These are phyloP conservation scores for Phyllostomus discolor DNA, from an alignment of 2,113 vertebrate genomes.

Conservation along the genomic window DNA sequence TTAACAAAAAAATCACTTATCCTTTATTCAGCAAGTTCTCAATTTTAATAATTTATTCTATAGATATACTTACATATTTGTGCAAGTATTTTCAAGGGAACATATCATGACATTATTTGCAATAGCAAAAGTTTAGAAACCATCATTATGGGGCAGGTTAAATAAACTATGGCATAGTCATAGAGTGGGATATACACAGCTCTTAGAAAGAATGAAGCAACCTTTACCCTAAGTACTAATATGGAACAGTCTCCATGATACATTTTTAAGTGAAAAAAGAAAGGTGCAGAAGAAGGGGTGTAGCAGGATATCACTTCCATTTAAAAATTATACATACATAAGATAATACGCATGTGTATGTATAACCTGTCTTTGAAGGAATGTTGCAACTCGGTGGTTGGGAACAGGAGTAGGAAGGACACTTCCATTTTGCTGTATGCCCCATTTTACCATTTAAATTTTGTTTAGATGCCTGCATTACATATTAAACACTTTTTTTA, in stretches of 20 bases:
- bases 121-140: not conserved
- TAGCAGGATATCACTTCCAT: not conserved
- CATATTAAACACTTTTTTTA: not conserved
- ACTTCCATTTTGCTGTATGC: not conserved
- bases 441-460: not conserved
- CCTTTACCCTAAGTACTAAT: not conserved
- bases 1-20: constrained; percentile 19
- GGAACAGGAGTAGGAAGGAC: not conserved
- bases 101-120: not conserved
- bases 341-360: not conserved
- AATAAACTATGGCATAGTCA: not conserved
- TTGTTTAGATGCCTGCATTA: not conserved
- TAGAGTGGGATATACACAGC: not conserved
- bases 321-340: not conserved
- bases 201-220: not conserved
- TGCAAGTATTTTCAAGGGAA: not conserved
- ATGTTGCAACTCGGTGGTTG: not conserved
- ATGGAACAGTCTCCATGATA: not conserved
- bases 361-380: not conserved
- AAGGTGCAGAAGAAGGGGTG: not conserved
- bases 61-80: not conserved
- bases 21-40: not conserved
- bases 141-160: not conserved
- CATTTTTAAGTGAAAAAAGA: not conserved
- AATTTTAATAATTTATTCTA: not conserved